Conservation (phyloP, 2,797 vertebrate genomes). For the Syndactyla subalaris region DNA sequence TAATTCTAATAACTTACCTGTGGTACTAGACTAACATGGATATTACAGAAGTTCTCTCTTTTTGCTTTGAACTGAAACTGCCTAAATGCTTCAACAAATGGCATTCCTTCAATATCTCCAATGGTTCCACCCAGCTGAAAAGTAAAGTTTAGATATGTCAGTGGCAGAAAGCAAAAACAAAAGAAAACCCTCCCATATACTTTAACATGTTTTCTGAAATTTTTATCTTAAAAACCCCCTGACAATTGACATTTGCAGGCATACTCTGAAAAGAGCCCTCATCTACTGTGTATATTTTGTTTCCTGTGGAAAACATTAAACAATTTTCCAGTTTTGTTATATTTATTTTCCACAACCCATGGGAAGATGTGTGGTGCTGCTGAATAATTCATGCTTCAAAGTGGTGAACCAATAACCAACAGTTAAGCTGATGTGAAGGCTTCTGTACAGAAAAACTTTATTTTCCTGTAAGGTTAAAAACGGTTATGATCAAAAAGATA, state of each 20-base stretch:
- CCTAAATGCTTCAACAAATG: slow-evolving; percentile 82
- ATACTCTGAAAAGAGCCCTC: not conserved
- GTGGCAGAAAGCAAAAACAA: not conserved
- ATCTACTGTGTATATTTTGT: not conserved
- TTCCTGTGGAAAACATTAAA: not conserved
- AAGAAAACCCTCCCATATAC: not conserved
- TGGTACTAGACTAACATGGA: slow-evolving; percentile 83
- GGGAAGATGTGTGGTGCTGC: not conserved
- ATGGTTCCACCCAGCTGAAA: slow-evolving; percentile 82
- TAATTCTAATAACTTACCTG: slow-evolving; percentile 70
- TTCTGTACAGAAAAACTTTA: not conserved
- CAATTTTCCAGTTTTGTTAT: not conserved
- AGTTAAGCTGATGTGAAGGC: not conserved
- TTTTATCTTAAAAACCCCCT: not conserved
- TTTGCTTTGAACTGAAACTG: slow-evolving; percentile 84
- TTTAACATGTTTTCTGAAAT: not conserved
- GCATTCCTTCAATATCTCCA: slow-evolving; percentile 84
- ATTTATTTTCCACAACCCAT: not conserved
- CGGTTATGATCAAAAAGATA: not conserved
- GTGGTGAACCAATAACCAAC: not conserved
- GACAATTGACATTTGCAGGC: not conserved
- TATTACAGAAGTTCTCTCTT: slow-evolving; percentile 83
- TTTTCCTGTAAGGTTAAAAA: not conserved
- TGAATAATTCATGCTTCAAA: not conserved
- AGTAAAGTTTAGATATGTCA: not conserved